Percentiles rank a stretch among this genome's conserved stretches.
Conservation (phyloP, 2,797 vertebrate species). For the Silurus aristotelis region DNA sequence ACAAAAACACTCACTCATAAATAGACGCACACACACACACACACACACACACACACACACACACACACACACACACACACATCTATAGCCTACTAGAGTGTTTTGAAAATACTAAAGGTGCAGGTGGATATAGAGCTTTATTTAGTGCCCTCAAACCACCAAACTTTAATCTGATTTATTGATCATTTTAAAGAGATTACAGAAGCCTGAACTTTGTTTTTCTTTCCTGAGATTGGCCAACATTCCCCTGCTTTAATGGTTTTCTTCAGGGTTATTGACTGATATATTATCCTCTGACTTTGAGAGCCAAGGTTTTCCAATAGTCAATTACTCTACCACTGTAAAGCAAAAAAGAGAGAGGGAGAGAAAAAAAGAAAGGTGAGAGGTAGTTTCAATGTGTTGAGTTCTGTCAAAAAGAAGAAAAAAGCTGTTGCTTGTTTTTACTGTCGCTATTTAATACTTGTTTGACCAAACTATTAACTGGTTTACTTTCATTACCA, state of each 20-base stretch:
- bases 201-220: constrained; percentile 61
- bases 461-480: constrained; percentile 45
- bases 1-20: constrained; percentile 10
- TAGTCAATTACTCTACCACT: constrained; percentile 59
- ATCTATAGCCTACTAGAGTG: background rate
- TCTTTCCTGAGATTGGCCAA: constrained; percentile 56
- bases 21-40: constrained; percentile 8
- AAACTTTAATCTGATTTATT: constrained; percentile 60
- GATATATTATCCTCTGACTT: constrained; percentile 62
- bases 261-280: constrained; percentile 62
- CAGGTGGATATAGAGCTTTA: constrained; percentile 48
- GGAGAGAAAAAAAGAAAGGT: constrained; percentile 19
- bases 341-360: constrained; percentile 52
- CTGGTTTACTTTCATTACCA: constrained; percentile 30
- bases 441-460: constrained; percentile 26
- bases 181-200: constrained; percentile 60
- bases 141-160: constrained; percentile 49
- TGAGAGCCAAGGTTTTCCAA: constrained; percentile 58
- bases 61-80: background rate
- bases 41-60: constrained; percentile 15
- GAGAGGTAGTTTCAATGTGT: constrained; percentile 38
- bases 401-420: constrained; percentile 32
- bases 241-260: constrained; percentile 57
- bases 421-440: constrained; percentile 37
- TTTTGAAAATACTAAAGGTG: constrained; percentile 34